phyloP scores from a whole-genome alignment of 1,140 invertebrate genomes.

The Anagrus nilaparvatae region DNA sequence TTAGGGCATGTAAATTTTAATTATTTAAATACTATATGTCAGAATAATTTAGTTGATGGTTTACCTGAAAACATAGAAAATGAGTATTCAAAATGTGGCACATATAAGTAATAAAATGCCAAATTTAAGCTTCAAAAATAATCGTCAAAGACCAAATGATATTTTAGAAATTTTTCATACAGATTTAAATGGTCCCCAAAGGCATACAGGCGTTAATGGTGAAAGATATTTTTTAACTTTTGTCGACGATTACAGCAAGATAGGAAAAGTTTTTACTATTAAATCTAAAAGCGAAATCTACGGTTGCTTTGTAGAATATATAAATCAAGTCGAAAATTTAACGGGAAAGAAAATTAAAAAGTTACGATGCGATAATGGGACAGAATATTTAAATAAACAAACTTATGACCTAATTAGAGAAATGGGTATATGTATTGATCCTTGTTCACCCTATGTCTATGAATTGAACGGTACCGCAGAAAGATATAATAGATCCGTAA shows the following conservation, averaged over 20 bases:
- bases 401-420: background rate
- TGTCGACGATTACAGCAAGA: constrained; percentile 6
- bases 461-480: constrained; percentile 15
- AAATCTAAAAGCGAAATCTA: constrained; percentile 1
- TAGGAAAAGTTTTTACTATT: background rate
- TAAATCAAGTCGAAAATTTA: too few relatives aligned
- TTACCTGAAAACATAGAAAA: background rate
- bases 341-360: too few relatives aligned
- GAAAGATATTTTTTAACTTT: constrained; percentile 6
- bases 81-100: constrained; percentile 1
- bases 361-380: too few relatives aligned
- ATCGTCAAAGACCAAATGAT: background rate
- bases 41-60: background rate
- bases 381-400: background rate
- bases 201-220: background rate
- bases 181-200: constrained; percentile 1
- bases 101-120: constrained; percentile 3
- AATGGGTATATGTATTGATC: background rate
- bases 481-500: constrained; percentile 18
- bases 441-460: too few relatives aligned
- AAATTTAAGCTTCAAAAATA: constrained; percentile 3
- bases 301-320: too few relatives aligned
- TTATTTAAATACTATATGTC: background rate
- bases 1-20: too few relatives aligned
- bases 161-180: constrained; percentile 1